Evolutionary conservation across 2,797 vertebrate genomes (phyloP), one percentile per base, ranked within the genome.

Genomic region (Hapalemur alaotrensis): DNA sequence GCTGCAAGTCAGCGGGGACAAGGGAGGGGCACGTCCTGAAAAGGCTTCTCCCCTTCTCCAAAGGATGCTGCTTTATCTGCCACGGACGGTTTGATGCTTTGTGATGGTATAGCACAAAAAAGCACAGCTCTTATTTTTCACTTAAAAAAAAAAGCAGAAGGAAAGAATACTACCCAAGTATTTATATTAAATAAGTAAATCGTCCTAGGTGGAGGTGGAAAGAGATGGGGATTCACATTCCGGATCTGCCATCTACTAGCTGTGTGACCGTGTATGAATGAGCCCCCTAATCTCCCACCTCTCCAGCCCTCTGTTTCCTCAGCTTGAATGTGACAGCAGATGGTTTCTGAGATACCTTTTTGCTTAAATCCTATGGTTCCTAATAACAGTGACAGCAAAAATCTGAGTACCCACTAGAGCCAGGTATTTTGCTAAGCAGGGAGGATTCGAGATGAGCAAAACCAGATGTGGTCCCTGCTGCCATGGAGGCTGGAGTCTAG

Each of bases 141-240:
- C 20, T 50, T 14, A 1, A 50, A 83, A 86, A 70, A 86, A 70
- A 46, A 83, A 57, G 14, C 41, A 41, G 2, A n/a, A 22, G 20
- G 13, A 28, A 35, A 90, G 4, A 72, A n/a, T 54, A 17, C 22
- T 57, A 17, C 14, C 54, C 25, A 23, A 87, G n/a, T 38, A 38
- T 76, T 84, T 89, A 35, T 72, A 76, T 32, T 48, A 50, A 95
- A 78, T 7, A 78, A 78, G 41, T 38, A 91, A 43, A 73, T 2
- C 28, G 28, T 65, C 43, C 54, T 84, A 25, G 14, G 23, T 30
- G 13, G 61, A 82, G 4, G 32, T 25, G 61, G 84, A 48, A 86
- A 82, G 83, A 86, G 25, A 32, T 41, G 13, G 35, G 46, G 61
- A 28, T 25, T 35, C 32, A 3, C 30, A 43, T 43, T 69, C 70